Evolutionary conservation across 2,888 invertebrate genomes (phyloP).

Genomic region (Dasypogon diadema): DNA sequence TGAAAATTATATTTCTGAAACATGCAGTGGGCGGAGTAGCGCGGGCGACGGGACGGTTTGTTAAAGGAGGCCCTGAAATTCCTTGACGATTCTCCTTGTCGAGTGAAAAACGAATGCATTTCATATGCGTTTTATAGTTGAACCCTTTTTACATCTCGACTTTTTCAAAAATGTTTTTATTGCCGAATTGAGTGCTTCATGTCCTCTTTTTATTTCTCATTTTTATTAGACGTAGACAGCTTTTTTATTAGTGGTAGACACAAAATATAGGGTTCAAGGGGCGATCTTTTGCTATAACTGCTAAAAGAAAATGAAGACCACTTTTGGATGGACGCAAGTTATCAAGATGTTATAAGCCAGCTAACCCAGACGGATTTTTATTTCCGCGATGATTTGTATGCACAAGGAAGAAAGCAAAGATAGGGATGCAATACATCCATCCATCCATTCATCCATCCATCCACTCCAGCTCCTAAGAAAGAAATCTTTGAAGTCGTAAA

Average conservation of each 20-base stretch:
- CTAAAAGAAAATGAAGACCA: neutral
- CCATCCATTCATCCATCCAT: too few species aligned
- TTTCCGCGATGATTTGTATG: slow-evolving; percentile 51
- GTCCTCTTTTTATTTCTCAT: slow-evolving; percentile 14
- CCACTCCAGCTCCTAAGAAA: slow-evolving; percentile 32
- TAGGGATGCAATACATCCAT: neutral
- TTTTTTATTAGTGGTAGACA: slow-evolving; percentile 20
- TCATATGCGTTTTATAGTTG: slow-evolving; percentile 26
- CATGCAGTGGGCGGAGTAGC: neutral
- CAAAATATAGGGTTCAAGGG: neutral
- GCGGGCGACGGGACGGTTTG: neutral
- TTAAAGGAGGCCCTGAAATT: neutral
- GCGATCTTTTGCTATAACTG: neutral
- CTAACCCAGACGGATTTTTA: slow-evolving; percentile 43
- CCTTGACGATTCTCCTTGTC: slow-evolving; percentile 27
- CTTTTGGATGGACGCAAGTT: neutral
- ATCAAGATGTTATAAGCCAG: neutral
- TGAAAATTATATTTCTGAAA: slow-evolving; percentile 13
- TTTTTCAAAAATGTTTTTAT: slow-evolving; percentile 18
- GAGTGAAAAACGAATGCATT: slow-evolving; percentile 3
- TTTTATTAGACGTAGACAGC: slow-evolving; percentile 19
- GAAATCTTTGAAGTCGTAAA: slow-evolving; percentile 56
- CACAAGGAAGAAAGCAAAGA: slow-evolving; percentile 17
- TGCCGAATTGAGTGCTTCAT: neutral
- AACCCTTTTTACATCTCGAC: neutral